Conservation (phyloP, 2,113 vertebrate genomes). For the Trachemys scripta region DNA sequence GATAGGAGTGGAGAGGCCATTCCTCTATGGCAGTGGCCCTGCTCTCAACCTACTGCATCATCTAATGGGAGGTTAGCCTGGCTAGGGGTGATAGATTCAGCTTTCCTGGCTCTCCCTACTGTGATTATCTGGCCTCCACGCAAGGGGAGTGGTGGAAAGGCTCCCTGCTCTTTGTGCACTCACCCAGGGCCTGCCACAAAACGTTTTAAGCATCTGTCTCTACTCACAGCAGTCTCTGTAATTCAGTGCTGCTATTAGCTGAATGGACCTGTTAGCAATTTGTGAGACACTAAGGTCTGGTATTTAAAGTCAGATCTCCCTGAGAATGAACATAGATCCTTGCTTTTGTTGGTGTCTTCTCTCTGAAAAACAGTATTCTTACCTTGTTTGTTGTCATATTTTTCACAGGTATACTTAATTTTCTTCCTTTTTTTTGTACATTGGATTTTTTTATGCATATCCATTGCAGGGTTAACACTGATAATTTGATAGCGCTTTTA, state of each 20-base stretch:
- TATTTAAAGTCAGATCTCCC: not conserved
- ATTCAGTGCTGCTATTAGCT: not conserved
- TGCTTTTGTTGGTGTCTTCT: not conserved
- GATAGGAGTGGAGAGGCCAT: too few species aligned
- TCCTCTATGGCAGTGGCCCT: too few species aligned
- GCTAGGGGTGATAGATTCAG: not conserved
- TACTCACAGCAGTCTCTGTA: accelerated
- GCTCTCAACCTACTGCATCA: too few species aligned
- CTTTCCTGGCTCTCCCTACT: not conserved
- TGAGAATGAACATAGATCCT: not conserved
- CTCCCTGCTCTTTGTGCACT: accelerated
- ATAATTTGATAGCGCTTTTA: not conserved
- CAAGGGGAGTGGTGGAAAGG: not conserved
- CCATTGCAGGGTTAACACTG: not conserved
- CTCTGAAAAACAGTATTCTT: not conserved
- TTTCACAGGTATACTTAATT: not conserved
- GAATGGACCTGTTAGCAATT: accelerated
- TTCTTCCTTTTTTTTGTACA: not conserved
- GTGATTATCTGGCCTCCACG: not conserved
- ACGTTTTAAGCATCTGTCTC: not conserved
- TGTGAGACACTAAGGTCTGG: not conserved
- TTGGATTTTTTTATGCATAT: not conserved
- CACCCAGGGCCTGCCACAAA: accelerated
- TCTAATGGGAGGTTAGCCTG: not conserved
- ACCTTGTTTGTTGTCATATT: accelerated